Evolutionary conservation across 1,140 invertebrate species (phyloP).

Genomic region (Drosophila lacertosa): DNA sequence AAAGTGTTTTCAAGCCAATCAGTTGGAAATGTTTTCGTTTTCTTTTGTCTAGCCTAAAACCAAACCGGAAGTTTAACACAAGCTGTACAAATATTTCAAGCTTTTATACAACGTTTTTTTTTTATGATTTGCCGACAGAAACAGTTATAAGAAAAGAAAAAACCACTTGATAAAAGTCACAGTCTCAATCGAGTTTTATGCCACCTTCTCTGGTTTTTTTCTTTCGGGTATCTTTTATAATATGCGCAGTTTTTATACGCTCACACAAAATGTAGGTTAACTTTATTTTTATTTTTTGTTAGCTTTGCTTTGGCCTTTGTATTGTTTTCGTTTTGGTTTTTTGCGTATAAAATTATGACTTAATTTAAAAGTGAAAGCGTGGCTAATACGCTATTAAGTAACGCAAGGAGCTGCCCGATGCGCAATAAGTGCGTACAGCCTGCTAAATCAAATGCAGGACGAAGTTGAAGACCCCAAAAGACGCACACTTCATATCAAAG

Average conservation of each 20-base stretch:
- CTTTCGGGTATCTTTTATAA: slow-evolving; percentile 17
- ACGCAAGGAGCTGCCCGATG: slow-evolving; percentile 26
- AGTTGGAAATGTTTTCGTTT: background rate
- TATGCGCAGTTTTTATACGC: slow-evolving; percentile 33
- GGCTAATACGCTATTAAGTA: slow-evolving; percentile 50
- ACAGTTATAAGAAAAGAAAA: slow-evolving; percentile 16
- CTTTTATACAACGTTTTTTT: background rate
- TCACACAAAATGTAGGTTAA: slow-evolving; percentile 67
- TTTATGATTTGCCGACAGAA: slow-evolving; percentile 6
- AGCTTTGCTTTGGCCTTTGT: slow-evolving; percentile 37
- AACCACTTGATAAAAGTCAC: slow-evolving; percentile 35
- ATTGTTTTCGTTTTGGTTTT: slow-evolving; percentile 21
- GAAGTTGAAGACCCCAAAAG: slow-evolving; percentile 11
- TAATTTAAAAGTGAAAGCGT: slow-evolving; percentile 79
- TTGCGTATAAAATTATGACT: slow-evolving; percentile 71
- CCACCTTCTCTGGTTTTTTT: slow-evolving; percentile 7
- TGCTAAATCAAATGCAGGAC: slow-evolving; percentile 25
- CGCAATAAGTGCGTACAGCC: slow-evolving; percentile 25
- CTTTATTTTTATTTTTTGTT: slow-evolving; percentile 45
- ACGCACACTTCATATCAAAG: slow-evolving; percentile 31
- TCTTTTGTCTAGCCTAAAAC: background rate
- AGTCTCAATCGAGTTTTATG: slow-evolving; percentile 36
- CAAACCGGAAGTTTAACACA: slow-evolving; percentile 13
- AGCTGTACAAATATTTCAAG: background rate
- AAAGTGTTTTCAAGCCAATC: background rate